Evolutionary conservation across 2,797 vertebrate species (phyloP), one percentile per base, ranked within the genome.

Genomic region (Parambassis ranga): DNA sequence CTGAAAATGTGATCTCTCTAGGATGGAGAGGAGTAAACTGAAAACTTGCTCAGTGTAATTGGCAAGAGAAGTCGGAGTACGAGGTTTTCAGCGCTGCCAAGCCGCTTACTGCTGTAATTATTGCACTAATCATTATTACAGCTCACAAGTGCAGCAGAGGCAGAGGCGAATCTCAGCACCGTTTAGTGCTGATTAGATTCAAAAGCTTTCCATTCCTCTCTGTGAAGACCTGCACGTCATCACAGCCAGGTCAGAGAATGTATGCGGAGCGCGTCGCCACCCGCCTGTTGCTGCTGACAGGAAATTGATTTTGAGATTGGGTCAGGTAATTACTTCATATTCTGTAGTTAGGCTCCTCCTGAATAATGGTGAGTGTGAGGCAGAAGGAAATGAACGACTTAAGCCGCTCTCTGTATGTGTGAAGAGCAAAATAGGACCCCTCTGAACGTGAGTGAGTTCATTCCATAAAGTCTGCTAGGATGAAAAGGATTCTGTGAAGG

Each of bases 71-170:
- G 6, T 5, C 33, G 43, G 26, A 47, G 26, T 7, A 5, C 11
- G 18, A 41, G 0, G 4, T n/a, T 24, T 41, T 4, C 20, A 1
- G 39, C 0, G 2, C 32, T 55, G 62, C 43, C 58, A 39, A 39
- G 27, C 62, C 6, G 3, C 68, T 70, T 35, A 30, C 35, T 27
- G 16, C 47, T 20, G 23, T 42, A 50, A 46, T 59, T 48, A 57
- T 64, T 24, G 32, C 31, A 10, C 37, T 32, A 44, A 73, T 73
- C 43, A 15, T 16, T 10, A 1, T 13, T 10, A 13, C 30, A 56
- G 19, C 14, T 43, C 23, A 18, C 20, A 3, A 14, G 49, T 15
- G 23, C 39, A 14, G 11, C 44, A 33, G 53, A 44, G 18, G 24
- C 41, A 9, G 20, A 41, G 41, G 14, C 14, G n/a, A 7, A 13